A percentile compares a stretch with the other conserved stretches of the same genome.
Evolutionary conservation across 1,140 invertebrate genomes (phyloP).

Genomic region (Trichonephila clavipes): DNA sequence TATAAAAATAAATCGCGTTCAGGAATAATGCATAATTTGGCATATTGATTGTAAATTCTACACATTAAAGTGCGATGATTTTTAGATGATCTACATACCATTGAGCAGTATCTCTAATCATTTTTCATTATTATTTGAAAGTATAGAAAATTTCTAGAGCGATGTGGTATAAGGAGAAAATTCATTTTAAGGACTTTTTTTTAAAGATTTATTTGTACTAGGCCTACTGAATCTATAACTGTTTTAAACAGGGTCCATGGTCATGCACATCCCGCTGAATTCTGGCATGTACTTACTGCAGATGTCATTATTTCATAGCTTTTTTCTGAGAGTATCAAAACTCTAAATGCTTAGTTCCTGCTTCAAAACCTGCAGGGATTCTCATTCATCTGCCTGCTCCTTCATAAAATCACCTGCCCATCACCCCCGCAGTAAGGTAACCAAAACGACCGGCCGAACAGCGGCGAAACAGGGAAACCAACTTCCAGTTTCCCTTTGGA

Average conservation of each 20-base stretch:
- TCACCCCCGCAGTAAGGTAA: conserved; percentile 61
- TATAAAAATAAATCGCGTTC: conserved; percentile 23
- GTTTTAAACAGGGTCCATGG: conserved; percentile 41
- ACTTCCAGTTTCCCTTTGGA: conserved; percentile 54
- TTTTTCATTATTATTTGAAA: conserved; percentile 48
- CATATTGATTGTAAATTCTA: conserved; percentile 71
- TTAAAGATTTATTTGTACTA: conserved; percentile 66
- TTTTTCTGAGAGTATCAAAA: conserved; percentile 67
- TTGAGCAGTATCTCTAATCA: conserved; percentile 53
- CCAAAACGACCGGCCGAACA: conserved; percentile 73
- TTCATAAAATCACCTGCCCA: conserved; percentile 53
- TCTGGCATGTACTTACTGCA: conserved; percentile 71
- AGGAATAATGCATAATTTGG: conserved; percentile 65
- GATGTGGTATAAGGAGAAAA: conserved; percentile 31
- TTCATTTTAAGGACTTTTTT: conserved; percentile 48
- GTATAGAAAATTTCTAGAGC: conserved; percentile 21
- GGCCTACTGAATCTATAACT: conserved; percentile 63
- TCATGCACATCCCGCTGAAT: conserved; percentile 35
- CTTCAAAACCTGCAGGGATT: conserved; percentile 65
- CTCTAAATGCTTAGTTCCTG: conserved; percentile 53
- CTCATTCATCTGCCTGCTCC: conserved; percentile 73
- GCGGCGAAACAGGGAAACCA: conserved; percentile 63
- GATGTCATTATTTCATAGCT: conserved; percentile 77
- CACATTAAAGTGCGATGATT: conserved; percentile 8
- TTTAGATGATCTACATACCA: conserved; percentile 47